Percentiles rank a stretch among this genome's conserved stretches.
phyloP scores from a whole-genome alignment of 23 tunicate species.

The Ascidia mentula region DNA sequence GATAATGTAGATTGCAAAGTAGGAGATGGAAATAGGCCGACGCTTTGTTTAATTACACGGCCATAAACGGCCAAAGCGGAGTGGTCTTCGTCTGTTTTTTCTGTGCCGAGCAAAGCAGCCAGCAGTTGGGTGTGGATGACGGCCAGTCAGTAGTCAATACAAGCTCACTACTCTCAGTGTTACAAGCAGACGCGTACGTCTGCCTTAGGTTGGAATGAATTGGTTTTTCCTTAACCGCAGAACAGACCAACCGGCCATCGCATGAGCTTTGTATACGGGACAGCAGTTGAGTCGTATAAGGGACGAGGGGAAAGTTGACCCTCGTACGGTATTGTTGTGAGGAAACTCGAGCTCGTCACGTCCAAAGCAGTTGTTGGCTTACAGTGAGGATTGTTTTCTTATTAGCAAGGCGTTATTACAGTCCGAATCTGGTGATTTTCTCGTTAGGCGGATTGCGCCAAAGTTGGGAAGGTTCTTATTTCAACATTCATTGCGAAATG shows the following conservation, averaged over 20 bases:
- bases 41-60: neutral
- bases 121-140: neutral
- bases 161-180: neutral
- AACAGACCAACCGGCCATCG: no score
- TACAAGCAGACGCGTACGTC: neutral
- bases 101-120: neutral
- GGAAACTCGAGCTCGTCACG: conserved; percentile 3
- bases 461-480: no score
- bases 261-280: neutral
- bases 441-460: no score
- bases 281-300: neutral
- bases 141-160: neutral
- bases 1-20: neutral
- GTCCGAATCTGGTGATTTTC: no score
- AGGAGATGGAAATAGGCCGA: conserved; percentile 3
- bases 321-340: neutral
- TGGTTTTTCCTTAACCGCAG: neutral
- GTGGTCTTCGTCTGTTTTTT: no score
- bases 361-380: conserved; percentile 11
- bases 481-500: no score
- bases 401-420: no score
- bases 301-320: conserved; percentile 1
- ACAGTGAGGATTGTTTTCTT: conserved; percentile 1
- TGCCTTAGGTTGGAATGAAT: neutral
- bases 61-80: conserved; percentile 1